Percentiles rank a stretch among this genome's conserved stretches.
phyloP scores from a whole-genome alignment of 2,113 vertebrate genomes.

The Nesogale talazaci region DNA sequence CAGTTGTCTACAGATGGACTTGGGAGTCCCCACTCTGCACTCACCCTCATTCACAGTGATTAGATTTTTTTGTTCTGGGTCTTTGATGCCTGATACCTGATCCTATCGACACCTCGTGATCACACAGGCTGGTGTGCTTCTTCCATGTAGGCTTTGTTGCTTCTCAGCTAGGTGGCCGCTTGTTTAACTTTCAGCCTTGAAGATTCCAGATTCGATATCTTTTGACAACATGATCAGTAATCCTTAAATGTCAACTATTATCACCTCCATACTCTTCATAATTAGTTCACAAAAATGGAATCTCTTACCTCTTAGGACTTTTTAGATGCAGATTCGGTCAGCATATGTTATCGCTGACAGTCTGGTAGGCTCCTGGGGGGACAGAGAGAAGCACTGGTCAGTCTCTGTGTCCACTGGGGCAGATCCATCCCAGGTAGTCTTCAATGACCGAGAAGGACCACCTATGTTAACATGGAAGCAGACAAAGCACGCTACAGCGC shows the following conservation, averaged over 20 bases:
- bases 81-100: no score
- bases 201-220: no score
- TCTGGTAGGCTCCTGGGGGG: background rate
- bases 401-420: background rate
- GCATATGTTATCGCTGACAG: background rate
- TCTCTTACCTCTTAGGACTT: slow-evolving; percentile 29
- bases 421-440: background rate
- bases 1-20: no score
- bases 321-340: slow-evolving; percentile 37
- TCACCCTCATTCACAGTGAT: no score
- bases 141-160: no score
- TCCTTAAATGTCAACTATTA: slow-evolving; percentile 25
- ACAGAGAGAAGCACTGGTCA: background rate
- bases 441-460: background rate
- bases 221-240: background rate
- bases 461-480: background rate
- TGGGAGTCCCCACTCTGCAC: no score
- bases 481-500: background rate
- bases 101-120: no score
- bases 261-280: slow-evolving; percentile 25
- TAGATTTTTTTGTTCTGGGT: no score
- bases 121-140: no score
- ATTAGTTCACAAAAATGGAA: slow-evolving; percentile 31
- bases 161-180: no score
- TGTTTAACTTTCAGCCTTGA: no score